Conservation (phyloP, 2,113 vertebrate species). For the Cynoglossus semilaevis region DNA sequence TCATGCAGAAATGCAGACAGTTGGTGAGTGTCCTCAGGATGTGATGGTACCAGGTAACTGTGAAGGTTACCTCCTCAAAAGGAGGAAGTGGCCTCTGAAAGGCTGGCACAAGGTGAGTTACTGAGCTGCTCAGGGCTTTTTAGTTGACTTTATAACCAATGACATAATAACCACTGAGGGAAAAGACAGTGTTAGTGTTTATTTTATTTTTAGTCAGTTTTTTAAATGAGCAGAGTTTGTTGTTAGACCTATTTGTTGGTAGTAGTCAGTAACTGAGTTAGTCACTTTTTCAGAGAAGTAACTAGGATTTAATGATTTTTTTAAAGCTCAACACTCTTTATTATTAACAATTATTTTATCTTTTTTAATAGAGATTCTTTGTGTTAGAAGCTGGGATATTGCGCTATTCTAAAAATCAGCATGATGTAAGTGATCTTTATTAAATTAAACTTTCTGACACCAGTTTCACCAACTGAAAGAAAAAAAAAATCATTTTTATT, state of each 20-base stretch:
- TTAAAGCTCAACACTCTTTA: background rate
- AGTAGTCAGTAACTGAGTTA: no score
- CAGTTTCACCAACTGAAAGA: background rate
- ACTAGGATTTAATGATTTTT: no score
- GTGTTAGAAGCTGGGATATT: slow-evolving; percentile 86
- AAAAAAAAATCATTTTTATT: background rate
- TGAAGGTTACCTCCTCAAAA: slow-evolving; percentile 91
- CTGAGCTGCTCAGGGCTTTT: no score
- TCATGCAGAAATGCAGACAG: slow-evolving; percentile 16
- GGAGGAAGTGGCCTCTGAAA: slow-evolving; percentile 94
- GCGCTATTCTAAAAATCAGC: slow-evolving; percentile 83
- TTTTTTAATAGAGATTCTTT: slow-evolving; percentile 82
- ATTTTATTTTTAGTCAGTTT: no score
- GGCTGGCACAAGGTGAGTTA: slow-evolving; percentile 93
- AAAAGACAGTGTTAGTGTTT: no score
- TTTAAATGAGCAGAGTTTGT: no score
- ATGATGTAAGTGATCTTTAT: slow-evolving; percentile 81
- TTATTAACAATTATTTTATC: background rate
- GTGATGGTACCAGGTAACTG: slow-evolving; percentile 71
- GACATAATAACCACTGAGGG: no score
- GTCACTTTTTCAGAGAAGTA: no score
- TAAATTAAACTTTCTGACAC: background rate
- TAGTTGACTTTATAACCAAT: no score
- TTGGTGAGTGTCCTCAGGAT: slow-evolving; percentile 55
- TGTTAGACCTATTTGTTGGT: no score